These are phyloP conservation scores for Orthonychiurus folsomi DNA, from an alignment of 2,888 invertebrate genomes.

Conservation along the genomic window DNA sequence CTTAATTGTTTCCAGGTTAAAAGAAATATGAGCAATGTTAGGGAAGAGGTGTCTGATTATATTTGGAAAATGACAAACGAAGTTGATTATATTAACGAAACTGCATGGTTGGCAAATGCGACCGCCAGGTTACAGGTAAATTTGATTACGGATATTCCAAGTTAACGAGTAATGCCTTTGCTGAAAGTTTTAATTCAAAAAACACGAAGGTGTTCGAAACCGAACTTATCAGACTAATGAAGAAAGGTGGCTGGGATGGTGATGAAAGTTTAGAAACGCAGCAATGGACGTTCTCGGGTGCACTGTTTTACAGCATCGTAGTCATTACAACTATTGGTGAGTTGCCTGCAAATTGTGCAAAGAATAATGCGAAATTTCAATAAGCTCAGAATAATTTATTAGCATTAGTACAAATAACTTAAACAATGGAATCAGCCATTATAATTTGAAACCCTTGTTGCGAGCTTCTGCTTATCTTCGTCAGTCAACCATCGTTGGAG, in stretches of 20 bases:
- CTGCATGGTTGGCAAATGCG: conserved; percentile 69
- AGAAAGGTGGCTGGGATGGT: conserved; percentile 56
- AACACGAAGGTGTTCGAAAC: conserved; percentile 53
- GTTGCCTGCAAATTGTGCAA: background rate
- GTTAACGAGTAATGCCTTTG: too few species aligned
- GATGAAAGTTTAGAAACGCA: conserved; percentile 47
- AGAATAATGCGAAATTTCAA: background rate
- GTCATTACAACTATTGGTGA: conserved; percentile 48
- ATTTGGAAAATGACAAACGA: conserved; percentile 64
- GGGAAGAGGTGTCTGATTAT: conserved; percentile 64
- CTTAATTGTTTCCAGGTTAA: conserved; percentile 63
- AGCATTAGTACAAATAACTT: conserved; percentile 1
- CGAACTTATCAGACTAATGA: conserved; percentile 70
- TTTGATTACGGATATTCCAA: too few species aligned
- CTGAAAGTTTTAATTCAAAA: too few species aligned
- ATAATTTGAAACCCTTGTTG: conserved; percentile 22
- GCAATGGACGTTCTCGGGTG: conserved; percentile 82
- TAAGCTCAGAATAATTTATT: background rate
- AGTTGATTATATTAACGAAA: conserved; percentile 56
- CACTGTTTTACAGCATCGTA: conserved; percentile 90
- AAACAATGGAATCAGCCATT: conserved; percentile 5
- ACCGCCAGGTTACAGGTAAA: conserved; percentile 48
- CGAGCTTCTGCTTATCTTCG: conserved; percentile 37
- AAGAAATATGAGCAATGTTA: conserved; percentile 60
- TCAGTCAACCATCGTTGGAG: conserved; percentile 32